Percentiles rank a stretch among this genome's conserved stretches.
Conservation (phyloP, 2,888 invertebrate genomes). For the Phaonia tiefii region DNA sequence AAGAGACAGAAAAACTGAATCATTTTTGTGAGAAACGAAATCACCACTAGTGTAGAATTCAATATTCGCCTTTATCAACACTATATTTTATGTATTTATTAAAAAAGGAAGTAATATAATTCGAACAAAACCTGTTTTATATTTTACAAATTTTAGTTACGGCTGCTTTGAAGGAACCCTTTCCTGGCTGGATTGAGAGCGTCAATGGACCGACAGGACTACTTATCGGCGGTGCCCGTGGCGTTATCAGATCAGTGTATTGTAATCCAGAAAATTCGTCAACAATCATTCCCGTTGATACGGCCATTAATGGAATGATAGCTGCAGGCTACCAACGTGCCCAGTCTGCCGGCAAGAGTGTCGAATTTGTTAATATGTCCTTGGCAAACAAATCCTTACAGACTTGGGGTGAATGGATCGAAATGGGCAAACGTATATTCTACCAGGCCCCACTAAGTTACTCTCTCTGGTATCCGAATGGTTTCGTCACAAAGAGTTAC, state of each 20-base stretch:
- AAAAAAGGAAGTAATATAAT: no score
- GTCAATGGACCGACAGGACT: conserved; percentile 94
- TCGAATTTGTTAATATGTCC: conserved; percentile 85
- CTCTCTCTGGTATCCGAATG: conserved; percentile 90
- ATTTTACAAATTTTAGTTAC: no score
- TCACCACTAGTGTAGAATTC: no score
- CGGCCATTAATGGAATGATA: conserved; percentile 89
- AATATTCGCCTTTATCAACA: no score
- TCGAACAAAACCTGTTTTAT: no score
- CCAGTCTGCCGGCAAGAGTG: conserved; percentile 72
- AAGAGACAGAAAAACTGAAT: no score
- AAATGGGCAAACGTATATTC: conserved; percentile 83
- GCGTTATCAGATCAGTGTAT: conserved; percentile 91
- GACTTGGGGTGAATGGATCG: conserved; percentile 92
- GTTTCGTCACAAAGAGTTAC: conserved; percentile 86
- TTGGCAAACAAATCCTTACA: conserved; percentile 89
- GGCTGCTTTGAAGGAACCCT: conserved; percentile 88
- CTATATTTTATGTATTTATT: no score
- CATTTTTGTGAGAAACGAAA: no score
- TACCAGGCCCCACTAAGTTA: conserved; percentile 88
- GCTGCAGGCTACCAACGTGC: conserved; percentile 86
- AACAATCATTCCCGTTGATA: conserved; percentile 90
- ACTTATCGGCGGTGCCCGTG: conserved; percentile 90
- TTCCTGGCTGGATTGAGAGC: conserved; percentile 95
- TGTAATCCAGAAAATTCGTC: conserved; percentile 83